Evolutionary conservation across 1,140 invertebrate genomes (phyloP).

Genomic region (Xylocopa sonorina): DNA sequence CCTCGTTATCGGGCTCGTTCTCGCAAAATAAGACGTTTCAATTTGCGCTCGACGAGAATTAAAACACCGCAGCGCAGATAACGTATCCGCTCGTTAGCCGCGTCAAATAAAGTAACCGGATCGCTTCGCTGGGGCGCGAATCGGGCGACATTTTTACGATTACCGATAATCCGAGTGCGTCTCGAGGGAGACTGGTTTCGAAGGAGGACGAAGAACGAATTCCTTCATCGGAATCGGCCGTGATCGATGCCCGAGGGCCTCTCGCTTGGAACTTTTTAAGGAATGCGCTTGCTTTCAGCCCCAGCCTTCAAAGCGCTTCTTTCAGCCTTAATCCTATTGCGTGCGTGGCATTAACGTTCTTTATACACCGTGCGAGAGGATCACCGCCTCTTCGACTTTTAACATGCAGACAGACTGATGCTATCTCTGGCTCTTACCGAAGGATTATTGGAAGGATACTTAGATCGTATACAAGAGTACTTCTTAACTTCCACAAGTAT

Average conservation of each 20-base stretch:
- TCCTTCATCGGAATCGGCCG: constrained; percentile 39
- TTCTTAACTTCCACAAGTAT: no score
- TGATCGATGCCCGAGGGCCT: neutral
- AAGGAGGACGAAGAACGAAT: constrained; percentile 30
- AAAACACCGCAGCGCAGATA: neutral
- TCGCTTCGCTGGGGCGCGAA: constrained; percentile 32
- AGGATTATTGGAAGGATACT: no score
- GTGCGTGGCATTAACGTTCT: constrained; percentile 3
- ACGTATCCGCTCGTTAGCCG: neutral
- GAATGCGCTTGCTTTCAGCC: constrained; percentile 46
- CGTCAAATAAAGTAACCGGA: constrained; percentile 4
- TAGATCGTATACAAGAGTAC: no score
- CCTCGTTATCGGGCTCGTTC: neutral
- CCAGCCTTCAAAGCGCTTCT: constrained; percentile 42
- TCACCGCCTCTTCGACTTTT: neutral
- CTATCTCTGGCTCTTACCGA: neutral
- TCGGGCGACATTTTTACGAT: constrained; percentile 46
- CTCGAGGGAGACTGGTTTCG: constrained; percentile 39
- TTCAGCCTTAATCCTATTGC: constrained; percentile 28
- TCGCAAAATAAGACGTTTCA: neutral
- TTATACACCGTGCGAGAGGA: constrained; percentile 28
- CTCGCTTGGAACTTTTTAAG: constrained; percentile 36
- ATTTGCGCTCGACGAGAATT: neutral
- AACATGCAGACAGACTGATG: neutral
- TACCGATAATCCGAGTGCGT: constrained; percentile 52